Base-by-base conservation (phyloP, 1,140 invertebrate genomes). In the Protaetia brevitarsis region DNA sequence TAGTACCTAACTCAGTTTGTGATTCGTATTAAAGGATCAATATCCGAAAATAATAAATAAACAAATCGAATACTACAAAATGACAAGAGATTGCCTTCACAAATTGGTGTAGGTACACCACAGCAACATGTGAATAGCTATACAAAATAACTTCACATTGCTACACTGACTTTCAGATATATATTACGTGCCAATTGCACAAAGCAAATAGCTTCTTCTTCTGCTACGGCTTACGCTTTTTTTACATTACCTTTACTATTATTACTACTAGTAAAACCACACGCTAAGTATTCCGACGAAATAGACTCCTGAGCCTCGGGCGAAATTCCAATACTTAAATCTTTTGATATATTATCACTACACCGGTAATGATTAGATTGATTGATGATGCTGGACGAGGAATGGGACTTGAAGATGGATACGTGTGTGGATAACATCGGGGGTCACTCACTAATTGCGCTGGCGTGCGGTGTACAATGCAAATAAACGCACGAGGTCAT, bases 391-490 rank as follows among this genome's bases (percentile, higher is more conserved):
- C 41, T 23, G 41, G 2, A 23, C 26, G 41, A 23, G 41, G 41
- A 16, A 23, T 51, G 41, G 11, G 41, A 51, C 41, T 51, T 51
- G 41, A 51, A 51, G 41, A 51, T 51, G 41, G 21, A 23, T 51
- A 23, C 16, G 41, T 51, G 19, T 51, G 41, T 51, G 21, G 41
- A 51, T 51, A 51, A 51, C 41, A 51, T 51, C 19, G 11, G 19
- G 19, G 41, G 41, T 51, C 41, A 51, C 26, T 10, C 41, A 6
- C 41, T 51, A 51, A 51, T 51, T 51, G 41, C 19, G 41, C 41
- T 51, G 41, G 41, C 41, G 41, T 51, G 41, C 11, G 41, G 41
- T 51, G 41, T 51, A 51, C 41, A 51, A 51, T 51, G 41, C 21
- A 51, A 23, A 51, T 51, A 51, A 51, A 51, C 41, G 41, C 13